These are phyloP conservation scores for Drosophila suboccidentalis DNA, from an alignment of 2,888 invertebrate genomes.

Conservation along the genomic window DNA sequence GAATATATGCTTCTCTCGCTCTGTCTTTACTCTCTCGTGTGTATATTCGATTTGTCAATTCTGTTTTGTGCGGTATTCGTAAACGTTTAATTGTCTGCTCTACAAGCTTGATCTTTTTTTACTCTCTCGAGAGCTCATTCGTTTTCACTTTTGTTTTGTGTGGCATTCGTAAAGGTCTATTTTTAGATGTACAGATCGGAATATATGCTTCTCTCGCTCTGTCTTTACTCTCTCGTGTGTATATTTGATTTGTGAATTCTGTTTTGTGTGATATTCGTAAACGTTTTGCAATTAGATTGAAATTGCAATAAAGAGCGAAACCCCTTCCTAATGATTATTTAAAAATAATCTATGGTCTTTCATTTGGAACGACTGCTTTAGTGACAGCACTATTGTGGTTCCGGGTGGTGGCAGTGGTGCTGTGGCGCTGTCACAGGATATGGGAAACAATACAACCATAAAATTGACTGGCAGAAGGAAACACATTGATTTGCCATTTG, in stretches of 20 bases:
- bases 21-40: not conserved
- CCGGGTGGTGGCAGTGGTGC: not conserved
- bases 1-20: not conserved
- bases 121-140: not conserved
- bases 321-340: constrained; percentile 6
- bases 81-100: not conserved
- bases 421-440: constrained; percentile 28
- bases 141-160: not conserved
- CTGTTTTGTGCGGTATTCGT: constrained; percentile 10
- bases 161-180: not conserved
- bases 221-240: not conserved
- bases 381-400: constrained; percentile 5
- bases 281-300: not conserved
- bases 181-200: too few relatives aligned
- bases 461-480: constrained; percentile 77
- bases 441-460: constrained; percentile 66
- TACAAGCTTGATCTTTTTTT: not conserved
- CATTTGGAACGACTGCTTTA: not conserved
- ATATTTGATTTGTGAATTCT: not conserved
- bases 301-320: not conserved
- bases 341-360: not conserved
- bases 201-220: not conserved
- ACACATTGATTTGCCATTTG: constrained; percentile 82
- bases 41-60: not conserved
- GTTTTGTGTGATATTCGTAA: constrained; percentile 18